Base-by-base conservation (phyloP, 2,113 vertebrate genomes). In the Paramisgurnus dabryanus region DNA sequence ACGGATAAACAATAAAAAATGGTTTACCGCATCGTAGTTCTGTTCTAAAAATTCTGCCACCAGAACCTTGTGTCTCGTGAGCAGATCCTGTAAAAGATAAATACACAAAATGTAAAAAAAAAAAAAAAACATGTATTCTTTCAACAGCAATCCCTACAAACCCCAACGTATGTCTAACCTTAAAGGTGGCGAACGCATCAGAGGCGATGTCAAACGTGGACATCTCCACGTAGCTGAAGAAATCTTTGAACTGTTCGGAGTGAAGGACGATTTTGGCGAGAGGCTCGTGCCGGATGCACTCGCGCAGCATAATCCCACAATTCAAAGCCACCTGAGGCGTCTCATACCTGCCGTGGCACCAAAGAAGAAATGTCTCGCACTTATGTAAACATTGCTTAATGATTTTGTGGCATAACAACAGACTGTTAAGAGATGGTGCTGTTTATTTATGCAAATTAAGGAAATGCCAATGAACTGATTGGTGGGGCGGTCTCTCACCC, bases 201-300 rank as follows among this genome's bases (percentile, higher is more conserved):
- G 97, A 99, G 87, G 97, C 96, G 57, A 99, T 98, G 91, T 99
- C 97, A 85, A 98, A 99, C 10, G 97, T 98, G 86, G 96, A 98
- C 94, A 98, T 93, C 86, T 98, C 97, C 90, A 99, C 97, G 15
- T 99, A 99, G 87, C 91, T 92, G 93, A 99, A 99, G 90, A 99
- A 98, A 77, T 93, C 92, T 89, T 92, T 90, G 91, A 99, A 98
- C 6, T 97, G 92, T 15, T 95, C 91, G 0, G 97, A 98, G 78
- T 95, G 94, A 0, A 99, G 95, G 22, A 98, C 88, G 22, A 95
- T 91, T 91, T 95, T 98, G 90, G 96, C 96, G 85, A 99, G 93
- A 0, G 96, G 96, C 83, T 99, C 97, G n/a, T 99, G 93, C 73
- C 97, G 95, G 85, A 98, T 95, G 71, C 97, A 98, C 91, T 99